These are phyloP conservation scores for Dicycla oo DNA, from an alignment of 2,888 invertebrate species.

Conservation along the genomic window DNA sequence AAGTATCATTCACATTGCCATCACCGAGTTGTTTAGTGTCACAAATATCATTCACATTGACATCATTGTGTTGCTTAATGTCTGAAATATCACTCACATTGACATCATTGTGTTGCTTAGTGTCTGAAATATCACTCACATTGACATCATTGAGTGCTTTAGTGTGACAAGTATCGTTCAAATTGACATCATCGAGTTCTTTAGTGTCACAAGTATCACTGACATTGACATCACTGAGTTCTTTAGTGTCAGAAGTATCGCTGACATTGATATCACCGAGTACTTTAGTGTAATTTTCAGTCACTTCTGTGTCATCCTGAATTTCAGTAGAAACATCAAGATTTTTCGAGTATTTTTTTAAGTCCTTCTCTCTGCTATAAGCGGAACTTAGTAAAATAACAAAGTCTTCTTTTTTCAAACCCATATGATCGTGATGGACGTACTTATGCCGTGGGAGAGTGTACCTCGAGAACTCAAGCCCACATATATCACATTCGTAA, in stretches of 20 bases:
- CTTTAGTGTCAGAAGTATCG: no score
- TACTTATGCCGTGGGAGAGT: conserved; percentile 49
- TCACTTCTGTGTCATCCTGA: background rate
- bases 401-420: conserved; percentile 32
- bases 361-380: background rate
- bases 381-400: background rate
- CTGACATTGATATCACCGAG: no score
- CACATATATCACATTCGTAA: conserved; percentile 45
- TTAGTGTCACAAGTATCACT: background rate
- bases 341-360: background rate
- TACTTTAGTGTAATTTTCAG: background rate
- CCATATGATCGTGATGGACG: conserved; percentile 51
- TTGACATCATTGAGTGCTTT: no score
- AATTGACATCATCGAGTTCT: no score
- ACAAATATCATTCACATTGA: conserved; percentile 12
- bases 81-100: conserved; percentile 1
- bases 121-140: no score
- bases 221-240: background rate
- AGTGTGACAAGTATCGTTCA: no score
- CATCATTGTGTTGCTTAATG: background rate
- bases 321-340: background rate
- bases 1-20: conserved; percentile 7
- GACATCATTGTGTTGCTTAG: background rate
- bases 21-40: no score
- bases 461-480: conserved; percentile 34